Evolutionary conservation across 2,888 invertebrate species (phyloP).

Genomic region (Marronus borbonicus): DNA sequence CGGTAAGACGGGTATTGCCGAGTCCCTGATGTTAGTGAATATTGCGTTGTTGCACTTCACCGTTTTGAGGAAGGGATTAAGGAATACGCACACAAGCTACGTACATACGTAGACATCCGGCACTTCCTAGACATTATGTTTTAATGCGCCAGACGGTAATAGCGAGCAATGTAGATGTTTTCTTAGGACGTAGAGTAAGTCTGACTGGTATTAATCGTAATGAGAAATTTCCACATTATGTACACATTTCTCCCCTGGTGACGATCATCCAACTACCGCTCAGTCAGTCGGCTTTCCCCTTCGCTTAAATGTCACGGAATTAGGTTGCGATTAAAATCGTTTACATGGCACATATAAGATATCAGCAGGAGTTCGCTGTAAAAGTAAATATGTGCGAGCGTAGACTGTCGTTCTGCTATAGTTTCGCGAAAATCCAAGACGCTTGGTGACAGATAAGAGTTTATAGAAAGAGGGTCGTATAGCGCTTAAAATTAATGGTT

Average conservation of each 20-base stretch:
- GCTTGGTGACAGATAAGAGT: constrained; percentile 53
- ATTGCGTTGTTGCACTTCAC: constrained; percentile 1
- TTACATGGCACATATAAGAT: constrained; percentile 49
- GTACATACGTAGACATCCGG: neutral
- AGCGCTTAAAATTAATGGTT: constrained; percentile 48
- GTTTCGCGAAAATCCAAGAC: constrained; percentile 52
- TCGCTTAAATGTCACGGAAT: constrained; percentile 35
- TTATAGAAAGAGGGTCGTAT: constrained; percentile 52
- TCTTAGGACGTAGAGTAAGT: constrained; percentile 1
- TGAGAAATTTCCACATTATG: constrained; percentile 53
- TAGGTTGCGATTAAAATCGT: constrained; percentile 52
- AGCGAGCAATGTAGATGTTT: neutral
- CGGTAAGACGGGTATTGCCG: neutral
- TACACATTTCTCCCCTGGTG: constrained; percentile 23
- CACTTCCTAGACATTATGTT: neutral
- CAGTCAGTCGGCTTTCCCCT: constrained; percentile 20
- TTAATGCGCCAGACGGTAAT: constrained; percentile 5
- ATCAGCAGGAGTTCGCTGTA: constrained; percentile 26
- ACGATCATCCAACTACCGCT: constrained; percentile 24
- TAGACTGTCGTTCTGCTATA: constrained; percentile 26
- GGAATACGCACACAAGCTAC: constrained; percentile 13
- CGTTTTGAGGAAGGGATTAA: constrained; percentile 2
- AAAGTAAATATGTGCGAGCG: constrained; percentile 40
- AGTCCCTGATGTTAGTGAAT: neutral
- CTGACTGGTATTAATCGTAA: constrained; percentile 49